Base-by-base conservation (phyloP, 2,888 invertebrate species). In the Adineta ricciae region DNA sequence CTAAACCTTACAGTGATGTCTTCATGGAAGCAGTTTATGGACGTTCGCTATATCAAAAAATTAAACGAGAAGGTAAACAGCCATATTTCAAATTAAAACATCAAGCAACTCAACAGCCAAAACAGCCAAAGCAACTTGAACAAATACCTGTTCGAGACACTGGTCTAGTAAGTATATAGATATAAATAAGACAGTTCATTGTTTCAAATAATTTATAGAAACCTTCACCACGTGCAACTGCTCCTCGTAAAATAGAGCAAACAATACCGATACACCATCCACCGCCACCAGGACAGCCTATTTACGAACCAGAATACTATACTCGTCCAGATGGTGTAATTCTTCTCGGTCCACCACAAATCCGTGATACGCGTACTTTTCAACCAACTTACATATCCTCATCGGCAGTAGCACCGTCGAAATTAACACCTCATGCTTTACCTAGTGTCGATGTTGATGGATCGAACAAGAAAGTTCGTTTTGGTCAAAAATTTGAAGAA, bases 81-180 rank as follows among this genome's bases (percentile, higher is more conserved):
- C 78, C 78, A 11, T 78, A 78, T 78, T 78, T 78, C n/a, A 78
- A 78, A 78, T n/a, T 78, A 41, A 78, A 78, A 38, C 19, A 38
- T 24, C 38, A 78, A 78, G 0, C 24, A n/a, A 9, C 36, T 41
- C 78, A 78, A 78, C 38, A 11, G n/a, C 9, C 38, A n/a, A 78
- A 78, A 41, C 78, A 78, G 41, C 7, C 78, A 78, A 38, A 78
- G n/a, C 41, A 78, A 41, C 38, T 78, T 14, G 78, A 78, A n/a
- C 41, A 78, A 1, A 78, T 78, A 78, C 78, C 78, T 41, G 78
- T 78, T 1, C 38, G n/a, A 78, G 78, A 78, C n/a, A 78, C 38
- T 41, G 78, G 38, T 24, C n/a, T 38, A 41, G 78, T 41, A 41
- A 14, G 78, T 78, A 1, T n/a, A 78, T 1, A 49, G 49, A 50